phyloP scores from a whole-genome alignment of 2,797 vertebrate species.

The Scomberomorus guttatus region DNA sequence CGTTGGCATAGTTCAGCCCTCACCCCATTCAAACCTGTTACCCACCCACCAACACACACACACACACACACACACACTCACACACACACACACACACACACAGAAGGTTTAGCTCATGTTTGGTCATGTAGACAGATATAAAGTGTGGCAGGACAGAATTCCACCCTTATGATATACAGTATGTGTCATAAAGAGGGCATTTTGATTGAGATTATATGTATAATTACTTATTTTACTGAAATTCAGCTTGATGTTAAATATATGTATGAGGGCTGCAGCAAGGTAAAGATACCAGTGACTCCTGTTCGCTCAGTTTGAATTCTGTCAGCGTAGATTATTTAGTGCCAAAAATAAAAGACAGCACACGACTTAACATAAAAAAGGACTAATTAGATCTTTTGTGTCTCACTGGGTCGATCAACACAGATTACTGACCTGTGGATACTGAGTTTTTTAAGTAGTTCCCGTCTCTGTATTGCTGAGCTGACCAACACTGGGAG shows the following conservation, averaged over 20 bases:
- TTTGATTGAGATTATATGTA: not conserved
- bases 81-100: slow-evolving; percentile 16
- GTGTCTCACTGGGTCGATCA: too few relatives aligned
- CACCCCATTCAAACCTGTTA: slow-evolving; percentile 2
- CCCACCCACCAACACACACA: not conserved
- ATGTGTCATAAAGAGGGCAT: not conserved
- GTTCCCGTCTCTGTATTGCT: too few relatives aligned
- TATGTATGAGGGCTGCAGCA: too few relatives aligned
- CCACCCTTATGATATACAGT: not conserved
- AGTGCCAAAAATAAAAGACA: too few relatives aligned
- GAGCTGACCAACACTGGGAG: too few relatives aligned
- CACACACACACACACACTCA: slow-evolving; percentile 20
- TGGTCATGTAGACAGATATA: not conserved
- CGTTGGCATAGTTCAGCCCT: slow-evolving; percentile 63
- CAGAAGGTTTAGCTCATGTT: not conserved
- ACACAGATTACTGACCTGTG: too few relatives aligned
- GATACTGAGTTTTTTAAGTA: too few relatives aligned
- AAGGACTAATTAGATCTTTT: too few relatives aligned
- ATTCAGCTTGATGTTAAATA: not conserved
- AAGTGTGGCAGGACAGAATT: not conserved
- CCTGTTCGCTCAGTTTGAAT: not conserved
- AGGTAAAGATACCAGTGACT: too few relatives aligned
- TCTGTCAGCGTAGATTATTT: not conserved
- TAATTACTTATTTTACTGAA: not conserved
- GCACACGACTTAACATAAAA: too few relatives aligned